Base-by-base conservation (phyloP, 2,888 invertebrate genomes). In the Rhaphigaster nebulosa region DNA sequence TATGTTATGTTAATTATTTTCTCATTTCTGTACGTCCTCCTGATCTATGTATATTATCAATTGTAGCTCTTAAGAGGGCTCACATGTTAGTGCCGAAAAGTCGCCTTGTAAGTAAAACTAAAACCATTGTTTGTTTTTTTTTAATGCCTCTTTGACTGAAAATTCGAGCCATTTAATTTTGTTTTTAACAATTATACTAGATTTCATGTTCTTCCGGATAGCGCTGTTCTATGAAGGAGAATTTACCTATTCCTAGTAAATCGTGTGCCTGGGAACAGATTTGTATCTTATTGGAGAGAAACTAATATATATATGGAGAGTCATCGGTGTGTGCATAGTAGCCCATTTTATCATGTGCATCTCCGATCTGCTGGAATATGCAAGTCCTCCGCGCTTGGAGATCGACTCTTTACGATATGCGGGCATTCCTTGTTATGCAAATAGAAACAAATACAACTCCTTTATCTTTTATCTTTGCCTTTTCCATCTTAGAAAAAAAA, bases 351-450 rank as follows among this genome's bases (percentile, higher is more conserved):
- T 76, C 70, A 38, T 20, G 70, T 23, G 34, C 34, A 76, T 76
- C 70, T 76, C 70, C 34, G 8, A 76, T 23, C 34, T 38, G 34
- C 2, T 20, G 23, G 70, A 76, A 76, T 18, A 34, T 65, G 34
- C 65, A 34, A 23, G 18, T 23, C 38, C 34, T 13, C 23, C 10
- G 18, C 20, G 34, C 70, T 38, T 18, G 34, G 70, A 76, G 70
- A 76, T 76, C 34, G 34, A 76, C 70, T 76, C 70, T 76, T 76
- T 76, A 84, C n/a, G 84, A 45, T 50, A 84, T 84, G 84, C 84
- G 84, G 84, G 84, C 41, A 84, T 45, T 84, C n/a, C 84, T 84
- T 84, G 45, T 84, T 84, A 84, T 84, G 84, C 84, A 45, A 84
- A 84, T 84, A n/a, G 45, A 50, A 84, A 84, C 84, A 84, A 84